Evolutionary conservation across 2,888 invertebrate genomes (phyloP).

Genomic region (Lasioglossum villosulum): DNA sequence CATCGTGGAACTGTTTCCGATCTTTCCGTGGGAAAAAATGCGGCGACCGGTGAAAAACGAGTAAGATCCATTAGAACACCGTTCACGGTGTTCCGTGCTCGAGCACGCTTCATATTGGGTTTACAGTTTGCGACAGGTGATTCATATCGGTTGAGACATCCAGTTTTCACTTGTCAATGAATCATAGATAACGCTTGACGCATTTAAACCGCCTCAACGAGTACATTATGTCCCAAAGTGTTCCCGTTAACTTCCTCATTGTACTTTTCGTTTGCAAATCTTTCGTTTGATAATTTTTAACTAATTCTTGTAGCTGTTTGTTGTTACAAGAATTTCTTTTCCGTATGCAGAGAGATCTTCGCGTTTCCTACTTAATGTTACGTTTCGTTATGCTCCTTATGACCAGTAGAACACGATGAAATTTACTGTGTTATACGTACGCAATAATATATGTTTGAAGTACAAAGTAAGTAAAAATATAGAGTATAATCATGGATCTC

Average conservation of each 20-base stretch:
- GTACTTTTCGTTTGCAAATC: not conserved
- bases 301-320: too few relatives aligned
- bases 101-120: not conserved
- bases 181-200: not conserved
- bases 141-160: not conserved
- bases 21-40: conserved; percentile 41
- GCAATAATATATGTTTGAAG: too few relatives aligned
- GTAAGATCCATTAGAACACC: not conserved
- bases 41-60: not conserved
- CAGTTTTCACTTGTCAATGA: not conserved
- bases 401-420: too few relatives aligned
- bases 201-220: not conserved
- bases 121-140: not conserved
- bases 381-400: too few relatives aligned
- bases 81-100: not conserved
- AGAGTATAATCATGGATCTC: too few relatives aligned
- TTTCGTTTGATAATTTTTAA: not conserved
- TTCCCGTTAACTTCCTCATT: not conserved
- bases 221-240: not conserved
- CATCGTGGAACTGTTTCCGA: conserved; percentile 56
- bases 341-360: too few relatives aligned
- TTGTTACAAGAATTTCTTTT: too few relatives aligned
- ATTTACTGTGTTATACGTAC: too few relatives aligned
- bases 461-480: too few relatives aligned
- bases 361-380: too few relatives aligned